Conservation (phyloP, 2,113 vertebrate species). For the Cisticola juncidis region DNA sequence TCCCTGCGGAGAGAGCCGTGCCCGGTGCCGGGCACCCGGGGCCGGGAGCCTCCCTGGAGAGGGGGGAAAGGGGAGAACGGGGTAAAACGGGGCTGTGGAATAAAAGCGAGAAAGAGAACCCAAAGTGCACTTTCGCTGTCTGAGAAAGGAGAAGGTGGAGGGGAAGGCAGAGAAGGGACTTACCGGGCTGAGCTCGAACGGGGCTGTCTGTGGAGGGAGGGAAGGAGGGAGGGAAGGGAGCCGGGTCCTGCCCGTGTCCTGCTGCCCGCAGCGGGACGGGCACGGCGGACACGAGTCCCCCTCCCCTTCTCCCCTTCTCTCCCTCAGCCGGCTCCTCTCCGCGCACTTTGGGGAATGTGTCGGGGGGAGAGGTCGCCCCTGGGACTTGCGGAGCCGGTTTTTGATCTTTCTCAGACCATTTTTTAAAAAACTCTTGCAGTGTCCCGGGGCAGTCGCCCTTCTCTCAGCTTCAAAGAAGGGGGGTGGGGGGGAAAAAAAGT, state of each 20-base stretch:
- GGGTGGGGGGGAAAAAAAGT: not conserved
- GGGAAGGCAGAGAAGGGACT: not conserved
- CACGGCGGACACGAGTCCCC: not conserved
- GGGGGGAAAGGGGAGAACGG: accelerated
- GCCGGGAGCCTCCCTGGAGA: not conserved
- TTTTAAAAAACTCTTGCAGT: not conserved
- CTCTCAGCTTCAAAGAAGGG: not conserved
- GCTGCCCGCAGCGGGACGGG: not conserved
- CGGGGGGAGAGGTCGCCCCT: not conserved
- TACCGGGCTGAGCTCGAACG: not conserved
- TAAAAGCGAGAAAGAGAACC: not conserved
- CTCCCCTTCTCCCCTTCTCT: not conserved
- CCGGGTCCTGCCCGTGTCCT: not conserved
- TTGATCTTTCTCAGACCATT: not conserved
- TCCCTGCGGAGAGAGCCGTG: not conserved
- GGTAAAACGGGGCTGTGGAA: not conserved
- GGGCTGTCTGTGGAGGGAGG: not conserved
- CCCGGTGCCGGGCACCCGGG: not conserved
- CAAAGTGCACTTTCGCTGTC: not conserved
- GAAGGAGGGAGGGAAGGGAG: not conserved
- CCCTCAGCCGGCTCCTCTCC: not conserved
- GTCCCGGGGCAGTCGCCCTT: constrained; percentile 19
- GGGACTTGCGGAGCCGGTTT: constrained; percentile 60
- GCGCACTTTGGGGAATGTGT: not conserved
- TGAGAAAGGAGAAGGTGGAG: not conserved